Percentiles rank a stretch among this genome's conserved stretches.
phyloP scores from a whole-genome alignment of 2,797 vertebrate species.

The Enteromius afrohamiltoni region DNA sequence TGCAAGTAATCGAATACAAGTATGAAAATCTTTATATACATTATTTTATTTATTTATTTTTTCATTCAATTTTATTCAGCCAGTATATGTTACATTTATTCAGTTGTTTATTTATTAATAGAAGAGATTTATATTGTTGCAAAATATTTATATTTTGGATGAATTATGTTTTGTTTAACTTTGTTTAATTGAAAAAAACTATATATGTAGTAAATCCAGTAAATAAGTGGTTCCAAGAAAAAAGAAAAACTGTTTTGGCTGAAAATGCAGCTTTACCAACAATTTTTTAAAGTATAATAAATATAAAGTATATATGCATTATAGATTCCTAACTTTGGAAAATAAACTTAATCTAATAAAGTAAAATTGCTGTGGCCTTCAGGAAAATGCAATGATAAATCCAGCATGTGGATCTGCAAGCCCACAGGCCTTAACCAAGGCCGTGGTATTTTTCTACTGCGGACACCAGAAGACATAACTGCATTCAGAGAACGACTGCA shows the following conservation, averaged over 20 bases:
- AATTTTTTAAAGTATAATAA: neutral
- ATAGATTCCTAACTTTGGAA: neutral
- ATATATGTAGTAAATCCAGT: too few species aligned
- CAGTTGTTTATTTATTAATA: too few species aligned
- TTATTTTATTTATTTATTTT: too few species aligned
- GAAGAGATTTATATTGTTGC: neutral
- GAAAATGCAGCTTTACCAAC: neutral
- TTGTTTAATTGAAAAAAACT: neutral
- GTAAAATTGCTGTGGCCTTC: slow-evolving; percentile 22
- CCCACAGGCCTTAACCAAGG: slow-evolving; percentile 87
- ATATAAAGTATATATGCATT: neutral
- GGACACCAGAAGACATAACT: slow-evolving; percentile 72
- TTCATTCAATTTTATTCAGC: neutral
- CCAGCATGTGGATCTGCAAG: slow-evolving; percentile 90
- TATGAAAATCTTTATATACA: neutral
- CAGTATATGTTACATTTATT: neutral
- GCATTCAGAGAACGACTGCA: slow-evolving; percentile 76
- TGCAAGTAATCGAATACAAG: neutral
- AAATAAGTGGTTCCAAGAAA: neutral
- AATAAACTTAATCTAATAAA: neutral
- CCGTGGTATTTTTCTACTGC: slow-evolving; percentile 88
- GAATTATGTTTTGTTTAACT: neutral
- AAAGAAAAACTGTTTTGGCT: too few species aligned
- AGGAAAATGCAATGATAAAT: slow-evolving; percentile 62
- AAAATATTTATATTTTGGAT: neutral